Evolutionary conservation across 64 coral and sea anemone species (phyloP).

Genomic region (Montipora foliosa): DNA sequence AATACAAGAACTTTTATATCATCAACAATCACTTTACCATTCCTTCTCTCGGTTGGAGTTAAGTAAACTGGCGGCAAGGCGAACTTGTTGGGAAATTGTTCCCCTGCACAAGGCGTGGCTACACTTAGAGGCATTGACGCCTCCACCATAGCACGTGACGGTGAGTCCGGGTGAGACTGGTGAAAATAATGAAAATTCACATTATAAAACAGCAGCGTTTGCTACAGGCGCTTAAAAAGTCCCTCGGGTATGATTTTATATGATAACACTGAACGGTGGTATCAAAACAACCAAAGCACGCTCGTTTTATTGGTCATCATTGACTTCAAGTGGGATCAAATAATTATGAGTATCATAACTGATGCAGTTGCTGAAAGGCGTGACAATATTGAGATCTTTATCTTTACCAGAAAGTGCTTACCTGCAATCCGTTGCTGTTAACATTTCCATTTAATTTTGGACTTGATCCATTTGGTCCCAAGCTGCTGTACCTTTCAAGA

Average conservation of each 20-base stretch:
- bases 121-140: slow-evolving; percentile 21
- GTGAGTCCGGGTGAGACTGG: not conserved
- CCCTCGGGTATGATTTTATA: no score
- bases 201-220: not conserved
- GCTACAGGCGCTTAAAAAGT: no score
- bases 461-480: slow-evolving; percentile 6
- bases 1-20: not conserved
- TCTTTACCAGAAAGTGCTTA: not conserved
- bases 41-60: slow-evolving; percentile 30
- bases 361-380: no score
- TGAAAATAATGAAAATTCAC: not conserved
- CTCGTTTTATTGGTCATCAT: no score
- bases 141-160: slow-evolving; percentile 33
- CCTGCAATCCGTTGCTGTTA: slow-evolving; percentile 41
- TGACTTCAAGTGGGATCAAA: no score
- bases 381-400: not conserved
- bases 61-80: slow-evolving; percentile 1
- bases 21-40: slow-evolving; percentile 9
- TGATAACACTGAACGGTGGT: no score
- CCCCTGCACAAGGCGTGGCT: slow-evolving; percentile 10
- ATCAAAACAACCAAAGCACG: no score
- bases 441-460: slow-evolving; percentile 39
- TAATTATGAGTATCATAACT: no score
- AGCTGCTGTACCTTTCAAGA: not conserved
- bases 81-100: not conserved